Evolutionary conservation across 2,113 vertebrate species (phyloP), one percentile per base, ranked within the genome.

Genomic region (Labeo rohita): DNA sequence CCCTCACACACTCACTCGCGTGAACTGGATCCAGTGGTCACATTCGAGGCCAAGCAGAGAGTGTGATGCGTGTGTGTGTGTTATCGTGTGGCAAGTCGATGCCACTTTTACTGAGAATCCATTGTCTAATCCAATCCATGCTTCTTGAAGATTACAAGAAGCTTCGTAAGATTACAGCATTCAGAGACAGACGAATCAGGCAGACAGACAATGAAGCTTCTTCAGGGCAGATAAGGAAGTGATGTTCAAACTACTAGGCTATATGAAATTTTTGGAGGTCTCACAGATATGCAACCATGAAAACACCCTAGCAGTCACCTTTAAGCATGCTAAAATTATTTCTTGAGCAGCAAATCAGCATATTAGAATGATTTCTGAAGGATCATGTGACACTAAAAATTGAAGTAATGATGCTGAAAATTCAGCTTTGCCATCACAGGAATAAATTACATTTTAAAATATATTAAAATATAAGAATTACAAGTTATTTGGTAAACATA

Each of bases 21-120:
- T 68, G n/a, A 82, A 85, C 59, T 75, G 43, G 34, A 39, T 45
- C 61, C 36, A 56, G n/a, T 66, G 49, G 6, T 63, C 61, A 70
- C 56, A 61, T 56, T 36, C 47, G 18, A 83, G 23, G 43, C 75
- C 47, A 13, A 73, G 45, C 39, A 8, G 75, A 73, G 81, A 63
- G 82, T 66, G 56, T 75, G 8, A 21, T 72, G 68, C 4, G 39
- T 68, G 85, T 63, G 76, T 87, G 79, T 89, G 89, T 82, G 86
- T 11, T 43, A 54, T 83, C 65, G 70, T 6, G 36, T 21, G 47
- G 7, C 45, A 28, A 36, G 52, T 59, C 34, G 59, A 61, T 39
- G 75, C 84, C 80, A 2, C 56, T 15, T 52, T 85, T 16, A 92
- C 93, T 93, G 91, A 92, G 90, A 79, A 83, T 4, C 91, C 85